Evolutionary conservation across 2,888 invertebrate species (phyloP).

Genomic region (Pterostichus madidus): DNA sequence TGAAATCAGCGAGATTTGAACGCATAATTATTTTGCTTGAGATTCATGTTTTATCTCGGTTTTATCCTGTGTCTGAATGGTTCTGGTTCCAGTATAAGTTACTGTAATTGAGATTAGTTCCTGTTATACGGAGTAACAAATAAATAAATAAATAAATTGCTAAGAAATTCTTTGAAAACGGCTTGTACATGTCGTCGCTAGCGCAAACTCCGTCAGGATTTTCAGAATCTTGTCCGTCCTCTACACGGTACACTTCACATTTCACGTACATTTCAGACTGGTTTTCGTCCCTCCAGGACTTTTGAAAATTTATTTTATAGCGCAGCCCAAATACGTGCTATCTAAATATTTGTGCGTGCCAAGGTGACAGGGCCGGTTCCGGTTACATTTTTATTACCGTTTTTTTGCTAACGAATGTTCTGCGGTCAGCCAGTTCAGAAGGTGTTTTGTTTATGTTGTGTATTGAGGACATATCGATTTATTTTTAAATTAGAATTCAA

Average conservation of each 20-base stretch:
- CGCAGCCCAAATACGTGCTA: slow-evolving; percentile 56
- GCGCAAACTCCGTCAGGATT: neutral
- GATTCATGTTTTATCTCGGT: too few relatives aligned
- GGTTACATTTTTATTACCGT: slow-evolving; percentile 9
- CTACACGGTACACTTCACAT: slow-evolving; percentile 27
- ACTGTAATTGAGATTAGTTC: too few relatives aligned
- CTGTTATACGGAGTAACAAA: too few relatives aligned
- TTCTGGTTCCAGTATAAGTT: too few relatives aligned
- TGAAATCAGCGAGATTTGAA: too few relatives aligned
- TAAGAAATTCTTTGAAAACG: too few relatives aligned
- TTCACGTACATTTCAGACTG: slow-evolving; percentile 36
- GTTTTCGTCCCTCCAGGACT: slow-evolving; percentile 56
- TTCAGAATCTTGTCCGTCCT: neutral
- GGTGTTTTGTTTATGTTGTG: neutral
- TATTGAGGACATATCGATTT: slow-evolving; percentile 16
- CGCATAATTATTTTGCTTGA: too few relatives aligned
- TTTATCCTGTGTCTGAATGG: too few relatives aligned
- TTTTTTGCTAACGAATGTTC: neutral
- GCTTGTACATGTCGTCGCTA: neutral
- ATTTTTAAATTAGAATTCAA: slow-evolving; percentile 16
- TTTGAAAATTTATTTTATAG: slow-evolving; percentile 64
- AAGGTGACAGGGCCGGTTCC: slow-evolving; percentile 50
- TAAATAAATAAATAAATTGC: too few relatives aligned
- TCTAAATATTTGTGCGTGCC: slow-evolving; percentile 62
- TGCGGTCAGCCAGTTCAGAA: too few relatives aligned